phyloP scores from a whole-genome alignment of 2,113 vertebrate genomes.

The Ochotona princeps region DNA sequence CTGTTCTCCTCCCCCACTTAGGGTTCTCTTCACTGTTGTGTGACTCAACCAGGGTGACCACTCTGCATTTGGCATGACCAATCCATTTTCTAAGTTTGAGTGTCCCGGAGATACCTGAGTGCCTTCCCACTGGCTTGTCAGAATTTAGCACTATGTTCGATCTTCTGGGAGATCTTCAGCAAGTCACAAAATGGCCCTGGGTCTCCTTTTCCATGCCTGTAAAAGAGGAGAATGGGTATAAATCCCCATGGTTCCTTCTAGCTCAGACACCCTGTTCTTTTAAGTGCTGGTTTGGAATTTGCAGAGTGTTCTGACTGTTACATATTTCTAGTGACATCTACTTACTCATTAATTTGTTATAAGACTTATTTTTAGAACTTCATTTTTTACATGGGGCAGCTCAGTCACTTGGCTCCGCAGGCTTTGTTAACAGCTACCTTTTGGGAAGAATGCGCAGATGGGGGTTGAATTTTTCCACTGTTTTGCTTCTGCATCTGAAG shows the following conservation, averaged over 20 bases:
- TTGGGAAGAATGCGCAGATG: not conserved
- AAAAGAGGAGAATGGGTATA: not conserved
- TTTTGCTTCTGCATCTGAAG: not conserved
- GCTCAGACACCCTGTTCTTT: conserved; percentile 3
- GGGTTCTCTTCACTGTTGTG: not conserved
- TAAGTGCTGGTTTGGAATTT: conserved; percentile 2
- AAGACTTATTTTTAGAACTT: conserved; percentile 58
- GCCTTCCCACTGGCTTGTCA: not conserved
- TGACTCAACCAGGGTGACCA: not conserved
- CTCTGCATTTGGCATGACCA: not conserved
- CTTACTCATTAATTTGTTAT: conserved; percentile 52
- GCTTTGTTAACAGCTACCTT: conserved; percentile 16
- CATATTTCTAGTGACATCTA: conserved; percentile 25
- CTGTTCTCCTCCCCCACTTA: not conserved
- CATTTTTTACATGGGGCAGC: not conserved
- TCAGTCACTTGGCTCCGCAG: not conserved
- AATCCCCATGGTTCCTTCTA: not conserved
- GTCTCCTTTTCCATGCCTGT: not conserved
- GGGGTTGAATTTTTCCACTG: not conserved
- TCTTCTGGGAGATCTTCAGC: not conserved
- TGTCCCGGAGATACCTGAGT: not conserved
- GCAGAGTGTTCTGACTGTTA: not conserved
- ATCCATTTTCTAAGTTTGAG: not conserved
- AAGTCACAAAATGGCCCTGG: not conserved
- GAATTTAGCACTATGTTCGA: not conserved